Base-by-base conservation (phyloP, 2,797 vertebrate species). In the Ptychobarbus kaznakovi region DNA sequence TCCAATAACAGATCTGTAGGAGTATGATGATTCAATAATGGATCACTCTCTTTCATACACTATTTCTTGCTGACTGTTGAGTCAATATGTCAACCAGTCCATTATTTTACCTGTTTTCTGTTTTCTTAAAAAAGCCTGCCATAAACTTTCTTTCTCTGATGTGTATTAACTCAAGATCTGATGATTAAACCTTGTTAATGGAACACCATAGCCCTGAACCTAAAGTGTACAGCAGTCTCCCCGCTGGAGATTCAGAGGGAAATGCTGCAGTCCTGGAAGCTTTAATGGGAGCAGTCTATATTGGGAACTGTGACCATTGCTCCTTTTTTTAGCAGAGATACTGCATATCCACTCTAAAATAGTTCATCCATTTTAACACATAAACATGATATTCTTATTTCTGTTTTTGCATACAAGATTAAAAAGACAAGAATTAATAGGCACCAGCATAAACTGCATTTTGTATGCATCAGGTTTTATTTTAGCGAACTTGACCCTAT, bases 241-340 rank as follows among this genome's bases (percentile, higher is more conserved):
- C 35, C 25, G 6, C 15, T 58, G 35, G 46, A 72, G n/a, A 70
- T 68, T 80, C 16, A 16, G 44, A 38, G 79, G 18, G 35, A 53
- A 80, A n/a, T 40, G 65, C 35, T 81, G 51, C 9, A 58, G 80
- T 56, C 80, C 28, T 18, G 40, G 22, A 77, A 42, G 65, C 35
- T 58, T 65, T 53, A 76, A 83, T 51, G 6, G 58, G 73, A 20
- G 6, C 32, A 84, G 73, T 76, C 51, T 76, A 68, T 66, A 79
- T 65, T 84, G 63, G 46, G 80, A 58, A 42, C 35, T 40, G 2
- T 56, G 49, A 81, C 66, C 66, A 81, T 70, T 44, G 49, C 35
- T 81, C 35, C 80, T 42, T 38, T 2, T 72, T 69, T 58, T 70
- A 72, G 65, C 22, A 72, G 49, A 72, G 22, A 72, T 40, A 58